These are phyloP conservation scores for Pararge aegeria DNA, from an alignment of 1,140 invertebrate genomes.

Conservation along the genomic window DNA sequence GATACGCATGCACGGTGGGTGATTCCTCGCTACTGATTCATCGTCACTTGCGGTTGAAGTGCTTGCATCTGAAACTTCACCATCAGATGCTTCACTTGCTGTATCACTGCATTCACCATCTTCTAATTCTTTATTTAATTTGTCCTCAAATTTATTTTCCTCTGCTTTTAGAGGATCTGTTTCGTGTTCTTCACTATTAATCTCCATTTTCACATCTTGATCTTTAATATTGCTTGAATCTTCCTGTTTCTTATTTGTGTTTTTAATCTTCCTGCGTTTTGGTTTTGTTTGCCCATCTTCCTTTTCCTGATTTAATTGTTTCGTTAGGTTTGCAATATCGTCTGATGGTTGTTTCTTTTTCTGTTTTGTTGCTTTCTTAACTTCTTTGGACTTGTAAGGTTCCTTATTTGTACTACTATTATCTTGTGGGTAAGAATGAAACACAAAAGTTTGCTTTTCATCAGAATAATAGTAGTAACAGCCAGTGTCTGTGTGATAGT, in stretches of 20 bases:
- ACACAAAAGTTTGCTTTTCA: conserved; percentile 85
- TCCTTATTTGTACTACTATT: conserved; percentile 40
- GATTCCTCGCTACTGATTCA: conserved; percentile 83
- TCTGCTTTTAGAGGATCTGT: conserved; percentile 17
- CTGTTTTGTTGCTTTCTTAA: conserved; percentile 62
- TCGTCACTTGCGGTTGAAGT: conserved; percentile 63
- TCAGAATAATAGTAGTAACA: conserved; percentile 91
- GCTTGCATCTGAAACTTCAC: conserved; percentile 42
- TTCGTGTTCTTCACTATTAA: conserved; percentile 15
- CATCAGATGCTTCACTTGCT: conserved; percentile 45
- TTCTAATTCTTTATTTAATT: conserved; percentile 56
- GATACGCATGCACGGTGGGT: conserved; percentile 93
- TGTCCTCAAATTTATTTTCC: conserved; percentile 15
- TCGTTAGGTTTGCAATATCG: conserved; percentile 81
- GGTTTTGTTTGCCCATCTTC: conserved; percentile 42
- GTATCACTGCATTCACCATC: conserved; percentile 85
- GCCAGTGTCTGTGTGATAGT: conserved; percentile 91
- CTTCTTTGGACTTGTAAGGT: conserved; percentile 37
- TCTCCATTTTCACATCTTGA: conserved; percentile 27
- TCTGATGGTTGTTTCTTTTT: conserved; percentile 69
- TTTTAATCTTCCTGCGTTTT: conserved; percentile 46
- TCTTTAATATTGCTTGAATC: conserved; percentile 17
- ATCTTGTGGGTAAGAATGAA: conserved; percentile 85
- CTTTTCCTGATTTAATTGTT: conserved; percentile 79
- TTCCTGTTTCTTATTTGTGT: conserved; percentile 33